Evolutionary conservation across 2,797 vertebrate genomes (phyloP), one percentile per base, ranked within the genome.

Genomic region (Diplodus puntazzo): DNA sequence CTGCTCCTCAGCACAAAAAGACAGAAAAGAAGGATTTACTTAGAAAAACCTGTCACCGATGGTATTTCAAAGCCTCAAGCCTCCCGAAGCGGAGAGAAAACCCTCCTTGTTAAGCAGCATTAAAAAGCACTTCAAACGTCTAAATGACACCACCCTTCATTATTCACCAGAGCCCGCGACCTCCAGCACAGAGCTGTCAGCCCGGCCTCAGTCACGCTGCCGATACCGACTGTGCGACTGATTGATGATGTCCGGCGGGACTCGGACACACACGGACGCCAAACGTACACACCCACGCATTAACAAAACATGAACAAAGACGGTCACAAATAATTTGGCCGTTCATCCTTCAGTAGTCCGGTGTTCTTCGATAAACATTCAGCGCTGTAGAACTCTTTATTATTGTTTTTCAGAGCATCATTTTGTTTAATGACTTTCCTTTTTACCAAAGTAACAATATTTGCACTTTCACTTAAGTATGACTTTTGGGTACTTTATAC

Each of bases 121-220:
- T 88, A 87, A 91, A 92, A 84, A 83, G 55, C 71, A 69, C 64
- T 88, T 89, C 62, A 85, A 84, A 83, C 14, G 16, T 85, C 66
- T 69, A 72, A 86, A 75, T 88, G 87, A 87, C 83, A 87, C 66
- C 67, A 82, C 39, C 49, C 61, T 79, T 87, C 78, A 89, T 93
- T 89, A 89, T 87, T 88, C 84, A 85, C 65, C 25, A 27, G 69
- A 46, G 83, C 77, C 73, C 27, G 39, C 39, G 46, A 91, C 91
- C 87, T 89, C 71, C 79, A 84, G 72, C 84, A 54, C 72, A 21
- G 72, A 89, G 86, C 88, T 88, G 88, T 84, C 88, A 84, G 70
- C 75, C 52, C 21, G 72, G 69, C 75, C 85, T 50, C 57, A 63
- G 77, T 77, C 87, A 80, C 54, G 50, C 59, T 58, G 79, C 74